These are phyloP conservation scores for Boulengeromyrus knoepffleri DNA, from an alignment of 2,113 vertebrate species.

Conservation along the genomic window DNA sequence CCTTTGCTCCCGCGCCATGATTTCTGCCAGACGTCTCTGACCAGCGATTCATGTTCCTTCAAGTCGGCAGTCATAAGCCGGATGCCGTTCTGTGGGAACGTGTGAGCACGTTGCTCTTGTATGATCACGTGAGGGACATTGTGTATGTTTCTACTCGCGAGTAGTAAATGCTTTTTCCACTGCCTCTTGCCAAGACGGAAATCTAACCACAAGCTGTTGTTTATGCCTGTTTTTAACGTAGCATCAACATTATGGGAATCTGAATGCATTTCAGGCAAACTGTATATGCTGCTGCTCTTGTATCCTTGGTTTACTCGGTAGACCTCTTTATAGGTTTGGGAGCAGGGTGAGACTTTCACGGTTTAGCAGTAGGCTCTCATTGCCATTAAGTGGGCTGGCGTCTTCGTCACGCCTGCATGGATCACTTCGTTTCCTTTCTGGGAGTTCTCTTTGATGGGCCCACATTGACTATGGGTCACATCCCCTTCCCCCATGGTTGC, in stretches of 20 bases:
- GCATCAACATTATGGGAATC: constrained; percentile 19
- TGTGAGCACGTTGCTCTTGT: not conserved
- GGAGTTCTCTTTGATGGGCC: constrained; percentile 25
- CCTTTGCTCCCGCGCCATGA: too few relatives aligned
- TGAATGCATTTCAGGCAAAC: constrained; percentile 28
- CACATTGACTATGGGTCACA: not conserved
- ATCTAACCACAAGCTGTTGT: constrained; percentile 32
- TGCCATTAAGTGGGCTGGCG: not conserved
- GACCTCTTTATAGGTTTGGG: not conserved
- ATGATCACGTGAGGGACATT: constrained; percentile 14
- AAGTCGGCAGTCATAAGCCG: not conserved
- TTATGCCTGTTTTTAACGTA: constrained; percentile 25
- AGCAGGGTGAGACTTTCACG: not conserved
- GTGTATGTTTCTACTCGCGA: constrained; percentile 22
- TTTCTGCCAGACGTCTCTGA: not conserved
- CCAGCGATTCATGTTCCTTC: not conserved
- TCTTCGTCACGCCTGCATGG: constrained; percentile 43
- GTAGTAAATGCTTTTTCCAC: constrained; percentile 48
- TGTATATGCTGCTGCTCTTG: constrained; percentile 28
- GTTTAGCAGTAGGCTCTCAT: not conserved
- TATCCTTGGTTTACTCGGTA: not conserved
- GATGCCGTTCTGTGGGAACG: not conserved
- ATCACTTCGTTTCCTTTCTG: constrained; percentile 51
- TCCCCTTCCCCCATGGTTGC: not conserved
- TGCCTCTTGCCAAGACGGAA: constrained; percentile 40